Evolutionary conservation across 2,113 vertebrate genomes (phyloP), one percentile per base, ranked within the genome.

Genomic region (Urocynchramus pylzowi): DNA sequence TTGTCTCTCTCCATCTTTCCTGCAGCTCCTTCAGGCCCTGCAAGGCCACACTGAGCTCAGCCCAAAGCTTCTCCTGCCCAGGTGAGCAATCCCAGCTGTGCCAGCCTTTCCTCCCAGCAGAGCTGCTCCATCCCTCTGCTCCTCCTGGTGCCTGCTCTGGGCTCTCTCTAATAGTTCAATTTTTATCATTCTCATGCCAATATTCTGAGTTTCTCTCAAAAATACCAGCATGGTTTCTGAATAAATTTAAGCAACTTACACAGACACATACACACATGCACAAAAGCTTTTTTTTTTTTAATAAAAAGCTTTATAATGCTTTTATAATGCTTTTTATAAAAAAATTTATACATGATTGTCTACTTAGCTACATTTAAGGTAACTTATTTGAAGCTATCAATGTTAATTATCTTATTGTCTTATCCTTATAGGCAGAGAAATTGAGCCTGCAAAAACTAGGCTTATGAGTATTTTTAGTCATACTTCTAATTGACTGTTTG

Each of bases 91-190:
- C 0, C 7, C 76, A 88, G 37, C 50, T 80, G 11, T 80, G 10
- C 9, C 85, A 88, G 76, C 42, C 76, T 88, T 88, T 73, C 16
- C 67, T 80, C 2, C 30, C 49, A 73, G 67, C 65, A 80, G 21
- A 88, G 85, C 57, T 73, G 76, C 76, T 80, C 59, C 76, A 50
- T 18, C 15, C 56, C 57, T 65, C 50, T 73, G 30, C 12, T 20
- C 67, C 6, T 7, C 2, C 37, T 42, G 85, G 4, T 0, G 67
- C 21, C 35, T 57, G 27, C 59, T 74, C 52, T 33, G 33, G 6
- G 0, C 27, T 60, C 13, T 0, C 13, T 42, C 6, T 27, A 60
- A 4, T 5, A 61, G 4, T 19, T 59, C 13, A 3, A 26, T 30
- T 82, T 47, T 82, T 33, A 45, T 30, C 13, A 60, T 37, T 73